A percentile compares a stretch with the other conserved stretches of the same genome.
phyloP scores from a whole-genome alignment of 2,113 vertebrate species.

The Nyctibius bracteatus region DNA sequence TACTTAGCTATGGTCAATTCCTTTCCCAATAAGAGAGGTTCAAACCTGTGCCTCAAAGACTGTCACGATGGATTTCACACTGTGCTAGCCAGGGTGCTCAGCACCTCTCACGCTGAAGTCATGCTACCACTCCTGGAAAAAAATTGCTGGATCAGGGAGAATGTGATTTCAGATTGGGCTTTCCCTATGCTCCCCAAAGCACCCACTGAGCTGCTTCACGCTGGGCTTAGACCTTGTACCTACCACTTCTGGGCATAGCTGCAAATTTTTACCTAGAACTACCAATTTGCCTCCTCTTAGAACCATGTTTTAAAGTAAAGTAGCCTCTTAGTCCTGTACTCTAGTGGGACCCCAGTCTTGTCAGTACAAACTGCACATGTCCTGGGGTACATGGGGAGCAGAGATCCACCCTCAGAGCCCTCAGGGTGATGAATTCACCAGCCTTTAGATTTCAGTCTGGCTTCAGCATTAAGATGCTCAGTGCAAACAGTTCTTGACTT shows the following conservation, averaged over 20 bases:
- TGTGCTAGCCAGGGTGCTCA: rapidly evolving
- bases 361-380: background rate
- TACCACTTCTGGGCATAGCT: background rate
- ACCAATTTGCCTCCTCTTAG: background rate
- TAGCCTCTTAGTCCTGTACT: background rate
- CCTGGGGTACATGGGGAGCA: background rate
- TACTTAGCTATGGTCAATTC: background rate
- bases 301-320: background rate
- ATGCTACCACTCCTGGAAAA: background rate
- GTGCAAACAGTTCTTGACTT: background rate
- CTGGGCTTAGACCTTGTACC: background rate
- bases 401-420: background rate
- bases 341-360: background rate
- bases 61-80: rapidly evolving
- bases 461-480: background rate
- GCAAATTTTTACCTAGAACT: background rate
- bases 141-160: background rate
- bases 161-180: background rate
- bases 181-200: background rate
- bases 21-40: background rate
- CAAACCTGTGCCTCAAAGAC: background rate
- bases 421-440: background rate
- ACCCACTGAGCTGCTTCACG: background rate
- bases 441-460: background rate
- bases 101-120: background rate